Conservation (phyloP, 2,888 invertebrate species). For the Aspidiotus destructor region DNA sequence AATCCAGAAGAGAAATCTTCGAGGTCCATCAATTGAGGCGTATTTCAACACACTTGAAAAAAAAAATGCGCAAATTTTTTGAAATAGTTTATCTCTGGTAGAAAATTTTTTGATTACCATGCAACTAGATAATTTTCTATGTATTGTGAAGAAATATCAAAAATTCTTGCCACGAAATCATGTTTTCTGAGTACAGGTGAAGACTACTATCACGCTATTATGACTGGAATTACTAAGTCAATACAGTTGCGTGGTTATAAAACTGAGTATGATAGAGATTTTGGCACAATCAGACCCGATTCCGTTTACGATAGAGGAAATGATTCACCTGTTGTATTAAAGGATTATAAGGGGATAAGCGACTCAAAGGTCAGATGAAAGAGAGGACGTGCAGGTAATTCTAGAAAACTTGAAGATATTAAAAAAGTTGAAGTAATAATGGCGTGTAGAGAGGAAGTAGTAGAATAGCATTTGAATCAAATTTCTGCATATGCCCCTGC, state of each 20-base stretch:
- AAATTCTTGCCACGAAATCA: not conserved
- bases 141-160: not conserved
- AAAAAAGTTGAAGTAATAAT: not conserved
- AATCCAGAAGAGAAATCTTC: no score
- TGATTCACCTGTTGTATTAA: not conserved
- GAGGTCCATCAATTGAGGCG: no score
- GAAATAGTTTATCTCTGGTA: no score
- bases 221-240: not conserved
- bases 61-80: no score
- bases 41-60: no score
- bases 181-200: not conserved
- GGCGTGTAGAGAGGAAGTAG: not conserved
- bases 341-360: not conserved
- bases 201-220: not conserved
- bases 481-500: not conserved
- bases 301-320: not conserved
- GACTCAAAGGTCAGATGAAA: not conserved
- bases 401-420: not conserved
- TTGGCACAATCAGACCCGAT: not conserved
- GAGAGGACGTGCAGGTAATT: not conserved
- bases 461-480: not conserved
- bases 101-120: not conserved
- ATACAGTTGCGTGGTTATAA: not conserved
- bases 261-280: not conserved
- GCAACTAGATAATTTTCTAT: not conserved